Base-by-base conservation (phyloP, 2,113 vertebrate species). In the Ptilorrhoa leucosticta region DNA sequence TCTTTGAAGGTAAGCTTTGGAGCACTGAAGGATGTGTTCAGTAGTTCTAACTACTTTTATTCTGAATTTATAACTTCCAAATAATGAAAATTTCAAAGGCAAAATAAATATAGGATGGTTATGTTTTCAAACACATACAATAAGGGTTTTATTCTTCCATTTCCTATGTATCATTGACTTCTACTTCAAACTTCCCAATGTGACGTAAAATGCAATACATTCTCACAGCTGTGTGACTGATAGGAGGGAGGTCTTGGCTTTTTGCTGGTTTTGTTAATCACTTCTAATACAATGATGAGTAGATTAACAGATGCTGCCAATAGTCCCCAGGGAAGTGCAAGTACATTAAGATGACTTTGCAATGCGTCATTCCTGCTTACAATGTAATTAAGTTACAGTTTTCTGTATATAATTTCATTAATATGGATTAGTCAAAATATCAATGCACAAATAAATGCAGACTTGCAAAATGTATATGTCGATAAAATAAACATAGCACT, bases 341-440 rank as follows among this genome's bases (percentile, higher is more conserved):
- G 93, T 96, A 93, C 78, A 96, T 97, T 96, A 97, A 92, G 83
- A 94, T 89, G 92, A 93, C 73, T 96, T 96, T 94, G 88, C 78
- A 92, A 96, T 85, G 87, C 17, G 81, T 94, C 87, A 87, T 65
- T 97, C 58, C 75, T 75, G 80, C 92, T 92, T 96, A 87, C 63
- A 64, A 65, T 26, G 50, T 89, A 95, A 96, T 93, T 94, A 81
- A 96, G 88, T 90, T 96, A 93, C 66, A 81, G 60, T 91, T 96
- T 85, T 76, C 57, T 83, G 57, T 58, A 64, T 90, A 89, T 96
- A 94, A 94, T 95, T 96, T 85, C 69, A 96, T 86, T 94, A 89
- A 90, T 91, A 97, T 95, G 57, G 93, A 97, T 97, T 94, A 92
- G 73, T 51, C 44, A 72, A 93, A 89, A 73, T 66, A 90, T 92